Base-by-base conservation (phyloP, 1,140 invertebrate species). In the Eupristina koningsbergeri region DNA sequence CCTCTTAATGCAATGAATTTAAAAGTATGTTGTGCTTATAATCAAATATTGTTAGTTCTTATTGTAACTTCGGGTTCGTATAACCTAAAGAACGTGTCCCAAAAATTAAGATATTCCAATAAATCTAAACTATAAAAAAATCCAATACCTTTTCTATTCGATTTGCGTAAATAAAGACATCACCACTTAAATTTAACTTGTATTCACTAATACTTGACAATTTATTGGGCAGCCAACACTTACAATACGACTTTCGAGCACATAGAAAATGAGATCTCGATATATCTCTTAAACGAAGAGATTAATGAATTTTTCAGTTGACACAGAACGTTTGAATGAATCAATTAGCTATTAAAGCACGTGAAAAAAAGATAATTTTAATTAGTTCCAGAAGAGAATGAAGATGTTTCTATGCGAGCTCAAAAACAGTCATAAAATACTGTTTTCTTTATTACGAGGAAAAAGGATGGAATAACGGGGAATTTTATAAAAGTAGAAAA, bases 371-470 rank as follows among this genome's bases (percentile, higher is more conserved):
- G 19, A 36, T 77, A 63, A 61, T 34, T 77, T 41, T 39, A 29
- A 77, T 61, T 36, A 39, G 34, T 77, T 11, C 50, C 53, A 53
- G 63, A 77, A 63, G 22, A 39, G 45, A 69, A 80, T 69, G 45
- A 80, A 80, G 63, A 80, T n/a, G 13, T 79, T 61, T 63, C 41
- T 39, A 47, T 29, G 58, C 34, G 50, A 36, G 39, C 53, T 61
- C 76, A 26, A 36, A 78, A 41, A 61, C 47, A 34, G 2, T 80
- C 64, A 67, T 80, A 80, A 80, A 71, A 71, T 71, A 71, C 31
- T 47, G 36, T 80, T 53, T 80, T 71, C 64, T 71, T 80, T 71
- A 64, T 45, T 34, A 53, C 67, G 47, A 69, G 39, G 34, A 47
- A 81, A 81, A 29, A 41, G 53, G 39, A 81, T 34, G 53, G 69